Percentiles rank a stretch among this genome's conserved stretches.
phyloP scores from a whole-genome alignment of 2,888 invertebrate species.

The Macrosoma leucophasiata region DNA sequence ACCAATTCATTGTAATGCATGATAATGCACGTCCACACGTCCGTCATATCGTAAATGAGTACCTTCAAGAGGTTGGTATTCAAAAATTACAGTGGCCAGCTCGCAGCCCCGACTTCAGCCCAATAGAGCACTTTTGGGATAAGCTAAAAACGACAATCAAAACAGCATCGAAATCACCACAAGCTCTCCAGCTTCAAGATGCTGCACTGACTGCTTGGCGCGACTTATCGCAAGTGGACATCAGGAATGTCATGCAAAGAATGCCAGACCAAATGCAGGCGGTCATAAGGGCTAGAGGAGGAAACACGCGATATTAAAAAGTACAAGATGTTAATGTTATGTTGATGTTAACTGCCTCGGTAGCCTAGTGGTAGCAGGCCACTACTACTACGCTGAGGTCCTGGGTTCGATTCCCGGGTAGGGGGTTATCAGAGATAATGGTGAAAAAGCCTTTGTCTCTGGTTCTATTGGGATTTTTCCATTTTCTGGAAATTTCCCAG shows the following conservation, averaged over 20 bases:
- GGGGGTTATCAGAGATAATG: too few species aligned
- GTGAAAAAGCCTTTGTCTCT: too few species aligned
- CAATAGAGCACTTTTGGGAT: conserved; percentile 22
- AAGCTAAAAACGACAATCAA: too few species aligned
- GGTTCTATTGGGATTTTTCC: too few species aligned
- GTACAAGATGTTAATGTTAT: not conserved
- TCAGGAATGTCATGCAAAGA: conserved; percentile 13
- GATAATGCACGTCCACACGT: conserved; percentile 9
- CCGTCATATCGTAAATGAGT: conserved; percentile 2
- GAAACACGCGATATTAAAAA: conserved; percentile 13
- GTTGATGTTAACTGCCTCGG: too few species aligned
- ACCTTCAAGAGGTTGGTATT: conserved; percentile 11
- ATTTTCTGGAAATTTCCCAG: too few species aligned
- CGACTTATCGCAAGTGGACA: conserved; percentile 13
- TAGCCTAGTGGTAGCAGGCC: too few species aligned
- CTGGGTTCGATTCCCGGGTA: too few species aligned
- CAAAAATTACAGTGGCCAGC: conserved; percentile 18
- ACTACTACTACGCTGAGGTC: too few species aligned
- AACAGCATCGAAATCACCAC: not conserved
- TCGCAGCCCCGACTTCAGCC: conserved; percentile 22
- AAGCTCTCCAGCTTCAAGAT: too few species aligned
- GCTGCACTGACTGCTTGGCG: too few species aligned
- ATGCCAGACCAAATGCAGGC: conserved; percentile 17
- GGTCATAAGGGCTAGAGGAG: conserved; percentile 17
- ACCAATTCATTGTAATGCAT: conserved; percentile 6